A percentile compares a stretch with the other conserved stretches of the same genome.
Conservation (phyloP, 2,797 vertebrate species). For the Clarias fuscus region DNA sequence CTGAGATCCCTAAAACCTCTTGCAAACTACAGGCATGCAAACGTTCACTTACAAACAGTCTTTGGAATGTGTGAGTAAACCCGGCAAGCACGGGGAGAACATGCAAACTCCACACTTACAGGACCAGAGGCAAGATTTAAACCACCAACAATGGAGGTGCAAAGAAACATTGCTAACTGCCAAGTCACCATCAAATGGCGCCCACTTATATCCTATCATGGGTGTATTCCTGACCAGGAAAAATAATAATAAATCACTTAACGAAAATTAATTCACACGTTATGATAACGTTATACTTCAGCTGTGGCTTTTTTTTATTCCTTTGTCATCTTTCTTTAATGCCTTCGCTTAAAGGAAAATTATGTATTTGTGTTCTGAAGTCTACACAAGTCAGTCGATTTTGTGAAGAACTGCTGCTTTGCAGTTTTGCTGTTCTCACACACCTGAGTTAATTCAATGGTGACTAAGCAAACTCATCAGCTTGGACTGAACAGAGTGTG, state of each 20-base stretch:
- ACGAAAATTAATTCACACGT: neutral
- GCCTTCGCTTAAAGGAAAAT: neutral
- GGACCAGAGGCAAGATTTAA: no score
- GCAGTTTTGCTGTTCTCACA: neutral
- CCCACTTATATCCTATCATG: neutral
- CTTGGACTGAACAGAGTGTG: neutral
- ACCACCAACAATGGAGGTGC: no score
- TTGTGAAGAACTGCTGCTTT: neutral
- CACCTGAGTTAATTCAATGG: neutral
- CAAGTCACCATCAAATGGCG: no score
- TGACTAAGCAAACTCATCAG: conserved; percentile 10
- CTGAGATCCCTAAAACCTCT: no score
- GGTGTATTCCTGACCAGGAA: neutral
- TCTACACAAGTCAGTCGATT: neutral
- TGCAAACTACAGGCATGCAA: no score
- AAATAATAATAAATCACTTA: neutral
- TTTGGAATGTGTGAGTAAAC: no score
- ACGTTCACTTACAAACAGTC: no score
- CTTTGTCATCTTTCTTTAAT: neutral
- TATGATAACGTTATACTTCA: neutral
- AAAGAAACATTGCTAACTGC: no score
- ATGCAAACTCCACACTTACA: no score
- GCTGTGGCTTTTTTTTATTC: neutral
- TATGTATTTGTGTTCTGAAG: neutral
- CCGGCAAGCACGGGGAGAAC: no score